Conservation (phyloP, 2,113 vertebrate species). For the Galeopterus variegatus region DNA sequence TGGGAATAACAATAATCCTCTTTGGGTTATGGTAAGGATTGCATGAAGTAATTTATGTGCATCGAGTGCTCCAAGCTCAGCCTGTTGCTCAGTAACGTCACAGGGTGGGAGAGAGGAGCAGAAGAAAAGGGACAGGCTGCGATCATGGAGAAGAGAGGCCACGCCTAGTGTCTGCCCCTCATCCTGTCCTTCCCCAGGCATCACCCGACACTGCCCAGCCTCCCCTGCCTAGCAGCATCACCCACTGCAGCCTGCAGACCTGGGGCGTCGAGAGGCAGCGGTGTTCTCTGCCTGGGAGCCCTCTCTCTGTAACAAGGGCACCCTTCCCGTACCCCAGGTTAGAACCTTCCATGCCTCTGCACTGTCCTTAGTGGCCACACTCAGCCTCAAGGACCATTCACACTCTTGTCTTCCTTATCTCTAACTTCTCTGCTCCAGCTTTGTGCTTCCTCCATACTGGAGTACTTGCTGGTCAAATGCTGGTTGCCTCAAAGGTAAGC, state of each 20-base stretch:
- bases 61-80: neutral
- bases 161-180: neutral
- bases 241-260: neutral
- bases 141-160: neutral
- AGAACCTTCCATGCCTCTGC: neutral
- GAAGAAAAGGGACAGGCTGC: neutral
- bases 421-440: neutral
- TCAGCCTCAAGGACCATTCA: neutral
- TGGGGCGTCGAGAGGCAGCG: accelerated
- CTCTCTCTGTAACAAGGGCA: neutral
- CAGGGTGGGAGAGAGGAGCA: too few species aligned
- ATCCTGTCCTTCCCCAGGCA: neutral
- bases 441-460: neutral
- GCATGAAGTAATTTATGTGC: neutral
- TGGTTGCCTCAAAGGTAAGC: neutral
- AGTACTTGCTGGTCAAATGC: neutral
- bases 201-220: neutral
- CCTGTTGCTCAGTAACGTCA: neutral
- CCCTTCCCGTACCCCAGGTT: neutral
- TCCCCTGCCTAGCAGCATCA: neutral
- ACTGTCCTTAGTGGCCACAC: neutral
- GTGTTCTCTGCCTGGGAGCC: neutral
- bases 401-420: neutral
- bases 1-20: neutral
- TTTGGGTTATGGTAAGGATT: neutral